These are phyloP conservation scores for Istiophorus platypterus DNA, from an alignment of 2,113 vertebrate species.

Conservation along the genomic window DNA sequence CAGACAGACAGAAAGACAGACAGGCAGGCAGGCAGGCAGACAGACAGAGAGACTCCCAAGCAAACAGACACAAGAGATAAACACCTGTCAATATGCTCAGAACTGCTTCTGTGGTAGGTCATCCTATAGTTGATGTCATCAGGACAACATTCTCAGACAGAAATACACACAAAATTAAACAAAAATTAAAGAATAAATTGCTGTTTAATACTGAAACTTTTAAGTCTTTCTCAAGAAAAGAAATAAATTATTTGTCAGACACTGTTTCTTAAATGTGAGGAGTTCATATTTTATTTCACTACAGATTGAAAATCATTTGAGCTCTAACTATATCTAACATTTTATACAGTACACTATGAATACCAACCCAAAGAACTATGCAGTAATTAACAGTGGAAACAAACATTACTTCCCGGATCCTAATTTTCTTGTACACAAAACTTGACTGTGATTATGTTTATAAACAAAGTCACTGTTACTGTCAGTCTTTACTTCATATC, in stretches of 20 bases:
- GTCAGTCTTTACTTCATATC: neutral
- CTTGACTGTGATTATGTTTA: neutral
- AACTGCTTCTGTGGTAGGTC: too few relatives aligned
- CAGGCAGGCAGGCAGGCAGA: too few relatives aligned
- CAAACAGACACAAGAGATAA: too few relatives aligned
- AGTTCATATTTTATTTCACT: neutral
- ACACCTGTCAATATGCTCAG: too few relatives aligned
- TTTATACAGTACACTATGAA: neutral
- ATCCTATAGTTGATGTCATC: too few relatives aligned
- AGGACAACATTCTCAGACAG: neutral
- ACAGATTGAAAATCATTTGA: neutral
- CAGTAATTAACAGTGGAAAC: neutral
- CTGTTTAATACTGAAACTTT: slow-evolving; percentile 3
- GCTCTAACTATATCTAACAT: neutral
- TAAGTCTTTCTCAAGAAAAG: neutral
- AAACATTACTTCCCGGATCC: neutral
- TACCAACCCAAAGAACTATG: neutral
- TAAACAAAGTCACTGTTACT: neutral
- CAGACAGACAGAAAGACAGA: too few relatives aligned
- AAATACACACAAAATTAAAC: slow-evolving; percentile 27
- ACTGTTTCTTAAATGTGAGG: neutral
- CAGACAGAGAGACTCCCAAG: too few relatives aligned
- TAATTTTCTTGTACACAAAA: neutral
- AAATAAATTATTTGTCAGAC: neutral
- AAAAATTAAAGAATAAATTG: slow-evolving; percentile 1